Conservation (phyloP, 2,888 invertebrate species). For the Lasioglossum marginatum region DNA sequence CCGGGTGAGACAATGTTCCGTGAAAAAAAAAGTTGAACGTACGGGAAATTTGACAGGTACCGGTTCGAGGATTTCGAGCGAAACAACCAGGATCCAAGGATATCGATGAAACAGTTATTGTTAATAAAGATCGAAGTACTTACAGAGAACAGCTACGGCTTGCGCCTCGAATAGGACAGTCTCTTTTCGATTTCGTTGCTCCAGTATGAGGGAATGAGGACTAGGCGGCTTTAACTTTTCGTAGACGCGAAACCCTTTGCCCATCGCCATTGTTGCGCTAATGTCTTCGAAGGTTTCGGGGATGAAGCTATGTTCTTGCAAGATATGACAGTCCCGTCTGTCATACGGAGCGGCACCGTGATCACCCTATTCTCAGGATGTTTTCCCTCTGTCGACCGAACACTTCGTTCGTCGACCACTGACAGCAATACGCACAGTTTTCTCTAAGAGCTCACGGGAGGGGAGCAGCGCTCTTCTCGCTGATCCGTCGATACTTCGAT, state of each 20-base stretch:
- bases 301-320: conserved; percentile 37
- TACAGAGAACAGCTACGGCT: conserved; percentile 94
- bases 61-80: conserved; percentile 11
- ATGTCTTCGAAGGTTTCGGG: conserved; percentile 45
- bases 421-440: conserved; percentile 31
- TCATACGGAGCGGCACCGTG: conserved; percentile 52
- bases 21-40: conserved; percentile 11
- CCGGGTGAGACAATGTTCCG: neutral
- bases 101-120: neutral
- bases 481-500: conserved; percentile 62
- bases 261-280: conserved; percentile 92
- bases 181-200: conserved; percentile 94
- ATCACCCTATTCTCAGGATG: conserved; percentile 34
- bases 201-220: conserved; percentile 95
- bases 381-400: conserved; percentile 46
- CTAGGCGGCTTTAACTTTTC: conserved; percentile 94
- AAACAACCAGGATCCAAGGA: neutral
- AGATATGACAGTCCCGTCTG: conserved; percentile 62
- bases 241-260: conserved; percentile 95
- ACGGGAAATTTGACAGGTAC: conserved; percentile 14
- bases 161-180: conserved; percentile 96
- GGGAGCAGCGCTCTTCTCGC: conserved; percentile 59
- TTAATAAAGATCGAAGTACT: conserved; percentile 79
- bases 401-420: conserved; percentile 33
- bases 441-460: conserved; percentile 26